phyloP scores from a whole-genome alignment of 2,888 invertebrate species.

The Leucania comma region DNA sequence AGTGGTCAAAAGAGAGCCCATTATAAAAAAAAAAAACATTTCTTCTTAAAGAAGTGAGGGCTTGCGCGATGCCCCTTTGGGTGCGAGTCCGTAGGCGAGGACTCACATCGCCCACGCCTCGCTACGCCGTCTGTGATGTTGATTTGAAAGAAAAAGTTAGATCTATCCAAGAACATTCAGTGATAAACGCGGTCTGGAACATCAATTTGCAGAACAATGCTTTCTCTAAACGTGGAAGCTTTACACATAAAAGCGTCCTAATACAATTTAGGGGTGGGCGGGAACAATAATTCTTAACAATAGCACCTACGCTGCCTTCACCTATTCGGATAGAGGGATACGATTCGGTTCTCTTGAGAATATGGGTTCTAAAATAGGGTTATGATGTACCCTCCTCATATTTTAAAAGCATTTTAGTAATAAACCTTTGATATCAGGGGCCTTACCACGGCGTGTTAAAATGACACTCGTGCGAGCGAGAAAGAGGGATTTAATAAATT shows the following conservation, averaged over 20 bases:
- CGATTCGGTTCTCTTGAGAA: constrained; percentile 10
- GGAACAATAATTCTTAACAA: constrained; percentile 62
- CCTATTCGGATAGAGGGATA: constrained; percentile 23
- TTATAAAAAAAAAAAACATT: no score
- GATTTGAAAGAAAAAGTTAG: constrained; percentile 25
- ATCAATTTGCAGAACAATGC: constrained; percentile 60
- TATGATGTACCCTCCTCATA: not conserved
- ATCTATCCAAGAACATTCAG: constrained; percentile 20
- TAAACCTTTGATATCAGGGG: no score
- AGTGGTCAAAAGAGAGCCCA: no score
- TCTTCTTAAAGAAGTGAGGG: no score
- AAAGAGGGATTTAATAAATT: no score
- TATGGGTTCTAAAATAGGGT: constrained; percentile 11
- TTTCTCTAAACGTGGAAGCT: constrained; percentile 57
- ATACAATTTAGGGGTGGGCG: constrained; percentile 57
- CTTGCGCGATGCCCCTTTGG: no score
- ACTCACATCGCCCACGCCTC: no score
- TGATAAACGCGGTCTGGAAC: constrained; percentile 30
- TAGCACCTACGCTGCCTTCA: constrained; percentile 45
- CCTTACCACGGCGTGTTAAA: no score
- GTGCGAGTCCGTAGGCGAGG: no score
- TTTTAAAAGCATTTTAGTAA: not conserved
- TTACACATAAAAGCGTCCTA: constrained; percentile 53
- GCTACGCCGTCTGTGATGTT: no score
- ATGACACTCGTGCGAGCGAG: no score